These are phyloP conservation scores for Mellilla xanthometata DNA, from an alignment of 2,888 invertebrate genomes.

Conservation along the genomic window DNA sequence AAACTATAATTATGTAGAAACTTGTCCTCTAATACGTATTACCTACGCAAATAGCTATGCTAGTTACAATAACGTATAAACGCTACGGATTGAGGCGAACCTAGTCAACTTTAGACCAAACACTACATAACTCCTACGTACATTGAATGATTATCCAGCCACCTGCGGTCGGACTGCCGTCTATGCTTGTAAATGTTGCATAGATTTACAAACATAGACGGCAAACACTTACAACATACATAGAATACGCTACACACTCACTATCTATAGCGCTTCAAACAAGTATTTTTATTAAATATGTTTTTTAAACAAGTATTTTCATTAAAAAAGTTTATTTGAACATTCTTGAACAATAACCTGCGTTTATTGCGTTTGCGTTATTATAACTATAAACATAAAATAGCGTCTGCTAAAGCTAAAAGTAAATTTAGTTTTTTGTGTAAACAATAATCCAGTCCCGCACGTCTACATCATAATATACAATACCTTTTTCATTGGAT, in stretches of 20 bases:
- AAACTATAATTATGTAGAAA: no score
- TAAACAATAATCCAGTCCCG: background rate
- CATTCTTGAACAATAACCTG: background rate
- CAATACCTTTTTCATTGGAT: background rate
- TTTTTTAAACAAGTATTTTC: no score
- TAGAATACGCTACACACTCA: no score
- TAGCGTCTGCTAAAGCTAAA: background rate
- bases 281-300: no score
- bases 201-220: no score
- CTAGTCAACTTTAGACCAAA: background rate
- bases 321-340: no score
- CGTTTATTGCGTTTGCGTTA: no score
- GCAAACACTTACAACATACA: no score
- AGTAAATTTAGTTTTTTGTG: background rate
- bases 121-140: background rate
- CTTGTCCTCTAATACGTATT: no score
- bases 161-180: background rate
- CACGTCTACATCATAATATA: background rate
- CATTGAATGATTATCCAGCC: constrained; percentile 1
- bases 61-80: constrained; percentile 14
- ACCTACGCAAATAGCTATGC: background rate
- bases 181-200: background rate
- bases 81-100: constrained; percentile 13
- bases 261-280: no score
- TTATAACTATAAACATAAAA: no score